Evolutionary conservation across 2,888 invertebrate species (phyloP).

Genomic region (Uloborus plumipes): DNA sequence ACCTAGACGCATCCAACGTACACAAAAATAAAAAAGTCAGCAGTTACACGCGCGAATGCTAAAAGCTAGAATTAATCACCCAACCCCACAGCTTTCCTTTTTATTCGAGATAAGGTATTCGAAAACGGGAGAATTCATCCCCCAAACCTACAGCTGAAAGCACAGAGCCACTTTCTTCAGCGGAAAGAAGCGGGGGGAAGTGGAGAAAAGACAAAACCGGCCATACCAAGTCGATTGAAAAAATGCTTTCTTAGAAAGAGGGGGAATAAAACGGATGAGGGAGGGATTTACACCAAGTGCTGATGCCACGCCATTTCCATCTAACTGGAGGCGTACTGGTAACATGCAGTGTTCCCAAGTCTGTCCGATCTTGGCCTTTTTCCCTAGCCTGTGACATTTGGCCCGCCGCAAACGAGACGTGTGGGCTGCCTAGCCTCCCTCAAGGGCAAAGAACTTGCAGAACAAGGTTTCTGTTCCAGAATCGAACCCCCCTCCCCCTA

Average conservation of each 20-base stretch:
- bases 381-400: conserved; percentile 34
- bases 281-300: neutral
- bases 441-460: conserved; percentile 50
- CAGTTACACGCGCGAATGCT: no score
- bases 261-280: neutral
- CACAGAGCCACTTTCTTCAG: no score
- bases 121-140: no score
- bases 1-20: no score
- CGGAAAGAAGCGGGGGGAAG: neutral
- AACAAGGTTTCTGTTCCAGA: conserved; percentile 29
- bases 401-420: conserved; percentile 38
- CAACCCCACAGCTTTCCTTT: no score
- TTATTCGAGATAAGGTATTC: no score
- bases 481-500: neutral
- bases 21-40: no score
- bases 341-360: neutral
- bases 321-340: conserved; percentile 9
- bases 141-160: no score
- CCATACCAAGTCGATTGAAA: conserved; percentile 3
- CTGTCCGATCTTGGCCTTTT: conserved; percentile 19
- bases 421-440: conserved; percentile 20
- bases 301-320: conserved; percentile 1
- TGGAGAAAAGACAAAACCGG: neutral
- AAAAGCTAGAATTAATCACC: no score
- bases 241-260: neutral